Conservation (phyloP, 2,113 vertebrate species). For the Protobothrops mucrosquamatus region DNA sequence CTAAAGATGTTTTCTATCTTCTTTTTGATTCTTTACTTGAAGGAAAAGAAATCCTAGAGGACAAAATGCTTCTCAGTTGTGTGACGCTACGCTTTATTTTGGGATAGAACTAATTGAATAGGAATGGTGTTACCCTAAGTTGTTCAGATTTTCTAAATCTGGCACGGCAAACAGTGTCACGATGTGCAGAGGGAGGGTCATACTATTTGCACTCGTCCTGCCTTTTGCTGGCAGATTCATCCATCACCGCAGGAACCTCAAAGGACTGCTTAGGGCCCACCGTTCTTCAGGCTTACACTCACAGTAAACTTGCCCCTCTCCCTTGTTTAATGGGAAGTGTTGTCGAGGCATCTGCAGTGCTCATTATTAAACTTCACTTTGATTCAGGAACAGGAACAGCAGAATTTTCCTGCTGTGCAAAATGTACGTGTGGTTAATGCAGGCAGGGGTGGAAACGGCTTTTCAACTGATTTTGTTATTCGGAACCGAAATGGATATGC, state of each 20-base stretch:
- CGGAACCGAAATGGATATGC: neutral
- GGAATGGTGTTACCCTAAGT: neutral
- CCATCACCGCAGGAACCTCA: neutral
- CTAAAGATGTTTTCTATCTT: neutral
- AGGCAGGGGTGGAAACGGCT: neutral
- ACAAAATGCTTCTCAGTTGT: neutral
- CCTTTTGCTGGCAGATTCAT: conserved; percentile 10
- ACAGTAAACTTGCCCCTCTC: neutral
- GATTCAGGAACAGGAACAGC: neutral
- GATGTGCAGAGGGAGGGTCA: neutral
- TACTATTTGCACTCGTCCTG: neutral
- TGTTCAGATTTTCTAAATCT: neutral
- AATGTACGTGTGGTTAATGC: neutral
- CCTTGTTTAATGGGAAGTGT: conserved; percentile 6
- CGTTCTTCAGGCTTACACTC: neutral
- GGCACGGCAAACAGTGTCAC: neutral
- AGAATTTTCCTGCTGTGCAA: neutral
- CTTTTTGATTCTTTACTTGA: neutral
- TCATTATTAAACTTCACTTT: conserved; percentile 26
- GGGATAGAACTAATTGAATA: neutral
- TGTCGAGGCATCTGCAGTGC: neutral
- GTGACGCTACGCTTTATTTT: neutral
- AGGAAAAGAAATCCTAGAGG: neutral
- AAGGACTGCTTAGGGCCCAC: neutral
- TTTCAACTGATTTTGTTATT: neutral